Percentiles rank a stretch among this genome's conserved stretches.
Conservation (phyloP, 1,140 invertebrate genomes). For the Pseudobourletiella spinata region DNA sequence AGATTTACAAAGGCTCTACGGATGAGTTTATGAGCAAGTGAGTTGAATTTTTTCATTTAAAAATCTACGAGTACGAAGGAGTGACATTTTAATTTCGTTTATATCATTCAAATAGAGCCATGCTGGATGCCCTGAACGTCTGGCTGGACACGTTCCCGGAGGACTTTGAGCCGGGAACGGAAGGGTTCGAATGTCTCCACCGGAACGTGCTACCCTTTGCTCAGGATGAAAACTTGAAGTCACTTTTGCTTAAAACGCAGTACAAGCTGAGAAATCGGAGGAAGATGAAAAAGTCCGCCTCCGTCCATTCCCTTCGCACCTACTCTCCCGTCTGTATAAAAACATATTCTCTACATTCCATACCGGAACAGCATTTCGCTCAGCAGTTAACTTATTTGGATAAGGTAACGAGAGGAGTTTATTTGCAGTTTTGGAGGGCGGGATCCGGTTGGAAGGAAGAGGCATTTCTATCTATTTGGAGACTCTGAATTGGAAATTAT, state of each 20-base stretch:
- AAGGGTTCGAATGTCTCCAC: conserved; percentile 40
- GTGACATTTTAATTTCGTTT: not conserved
- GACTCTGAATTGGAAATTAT: too few relatives aligned
- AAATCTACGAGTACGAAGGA: not conserved
- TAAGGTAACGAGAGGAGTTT: conserved; percentile 70
- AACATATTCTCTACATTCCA: conserved; percentile 29
- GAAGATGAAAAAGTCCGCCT: conserved; percentile 35
- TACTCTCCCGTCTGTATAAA: conserved; percentile 31
- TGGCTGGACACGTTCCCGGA: conserved; percentile 96
- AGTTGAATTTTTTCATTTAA: not conserved
- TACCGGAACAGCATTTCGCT: conserved; percentile 83
- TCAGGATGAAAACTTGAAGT: conserved; percentile 32
- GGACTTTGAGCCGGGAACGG: conserved; percentile 58
- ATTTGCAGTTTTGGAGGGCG: too few relatives aligned
- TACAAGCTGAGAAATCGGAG: conserved; percentile 30
- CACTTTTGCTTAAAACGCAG: conserved; percentile 33
- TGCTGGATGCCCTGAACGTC: conserved; percentile 70
- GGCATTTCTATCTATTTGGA: too few relatives aligned
- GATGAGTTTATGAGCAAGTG: conserved; percentile 28
- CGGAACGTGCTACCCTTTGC: conserved; percentile 42
- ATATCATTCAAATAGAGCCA: conserved; percentile 55
- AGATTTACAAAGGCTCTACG: conserved; percentile 29
- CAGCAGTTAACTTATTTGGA: conserved; percentile 96
- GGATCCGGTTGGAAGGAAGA: too few relatives aligned
- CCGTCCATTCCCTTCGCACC: conserved; percentile 61